Evolutionary conservation across 2,113 vertebrate genomes (phyloP).

Genomic region (Cepphus grylle): DNA sequence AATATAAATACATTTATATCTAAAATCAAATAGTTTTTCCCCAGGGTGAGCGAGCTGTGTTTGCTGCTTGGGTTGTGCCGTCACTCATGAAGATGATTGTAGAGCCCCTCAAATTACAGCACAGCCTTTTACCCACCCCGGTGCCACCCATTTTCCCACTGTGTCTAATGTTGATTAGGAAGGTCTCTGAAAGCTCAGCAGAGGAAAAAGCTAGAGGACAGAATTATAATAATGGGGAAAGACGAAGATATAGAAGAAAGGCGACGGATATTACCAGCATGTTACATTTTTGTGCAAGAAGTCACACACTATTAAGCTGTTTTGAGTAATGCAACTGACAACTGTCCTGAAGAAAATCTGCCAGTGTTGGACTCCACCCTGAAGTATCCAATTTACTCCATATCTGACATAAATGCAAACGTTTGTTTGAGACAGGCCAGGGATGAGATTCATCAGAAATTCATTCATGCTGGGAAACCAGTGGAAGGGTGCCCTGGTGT

Average conservation of each 20-base stretch:
- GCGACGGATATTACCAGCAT: not conserved
- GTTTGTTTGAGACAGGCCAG: not conserved
- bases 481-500: not conserved
- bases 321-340: constrained; percentile 9
- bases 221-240: constrained; percentile 30
- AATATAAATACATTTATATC: constrained; percentile 62
- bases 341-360: not conserved
- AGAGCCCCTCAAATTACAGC: constrained; percentile 29
- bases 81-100: constrained; percentile 40
- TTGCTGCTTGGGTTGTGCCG: constrained; percentile 33
- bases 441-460: not conserved
- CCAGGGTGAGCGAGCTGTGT: constrained; percentile 42
- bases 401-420: not conserved
- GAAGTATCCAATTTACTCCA: not conserved
- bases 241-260: constrained; percentile 26
- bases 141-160: constrained; percentile 5
- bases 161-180: constrained; percentile 37
- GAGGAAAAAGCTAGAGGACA: constrained; percentile 8
- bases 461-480: not conserved
- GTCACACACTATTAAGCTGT: not conserved
- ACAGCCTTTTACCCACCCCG: not conserved
- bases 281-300: not conserved
- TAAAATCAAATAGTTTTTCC: constrained; percentile 59
- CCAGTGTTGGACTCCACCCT: not conserved
- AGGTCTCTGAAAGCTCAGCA: constrained; percentile 59